Evolutionary conservation across 1,140 invertebrate genomes (phyloP), one percentile per base, ranked within the genome.

Genomic region (Streblospio benedicti): DNA sequence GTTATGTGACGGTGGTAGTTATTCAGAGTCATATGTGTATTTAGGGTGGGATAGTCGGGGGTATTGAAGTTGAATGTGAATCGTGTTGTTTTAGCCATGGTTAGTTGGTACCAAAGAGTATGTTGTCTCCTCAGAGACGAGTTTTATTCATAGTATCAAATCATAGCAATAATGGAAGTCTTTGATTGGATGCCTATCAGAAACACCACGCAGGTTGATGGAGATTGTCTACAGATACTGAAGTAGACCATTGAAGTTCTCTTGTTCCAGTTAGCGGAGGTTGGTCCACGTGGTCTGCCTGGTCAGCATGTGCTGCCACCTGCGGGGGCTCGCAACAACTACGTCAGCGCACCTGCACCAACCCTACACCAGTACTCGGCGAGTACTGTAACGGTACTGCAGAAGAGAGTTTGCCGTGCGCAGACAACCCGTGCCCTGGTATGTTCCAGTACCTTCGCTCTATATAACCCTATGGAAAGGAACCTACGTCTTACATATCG

Each of bases 181-280:
- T 38, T 38, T n/a, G 35, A 25, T 9, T 14, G 14, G 12, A 23
- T 23, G 12, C 23, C 9, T 9, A 14, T 9, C 6, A 49, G 6
- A 9, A 25, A 9, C 23, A 49, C 9, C 45, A 25, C 6, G 12
- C 12, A 49, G 23, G 6, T 14, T 23, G 23, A 49, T 49, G 45
- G 20, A 14, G 23, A 49, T 49, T 41, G n/a, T 12, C n/a, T 41
- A 41, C n/a, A 41, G 38, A 12, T 41, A 41, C 27, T 9, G 18
- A 20, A n/a, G 44, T 47, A 20, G 44, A 20, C 4, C n/a, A 4
- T 5, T 47, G 18, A 9, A 27, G 9, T 47, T 6, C 18, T 41
- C 27, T 47, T 9, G 4, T 54, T 60, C 14, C 20, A 63, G 58
- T 65, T 30, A 58, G 59, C 35, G 64, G 61, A 6, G 30, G 38